Evolutionary conservation across 2,797 vertebrate genomes (phyloP), one percentile per base, ranked within the genome.

Genomic region (Parauchenoglanis punctatus): DNA sequence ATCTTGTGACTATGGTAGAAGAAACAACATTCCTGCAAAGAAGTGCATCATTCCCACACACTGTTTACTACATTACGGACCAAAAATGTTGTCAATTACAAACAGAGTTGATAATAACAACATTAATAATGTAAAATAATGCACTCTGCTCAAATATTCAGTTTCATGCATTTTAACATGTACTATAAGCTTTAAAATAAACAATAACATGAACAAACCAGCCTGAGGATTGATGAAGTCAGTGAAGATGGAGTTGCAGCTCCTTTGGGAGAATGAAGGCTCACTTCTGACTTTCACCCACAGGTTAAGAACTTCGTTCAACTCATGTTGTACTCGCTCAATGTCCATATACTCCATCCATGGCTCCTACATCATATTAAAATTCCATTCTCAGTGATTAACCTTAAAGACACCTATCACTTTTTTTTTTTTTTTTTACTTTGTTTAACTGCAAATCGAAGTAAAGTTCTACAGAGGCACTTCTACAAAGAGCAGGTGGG

Each of bases 291-390:
- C 93, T 89, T 96, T 97, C 40, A 93, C 94, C 98, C 98, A 99
- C 85, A 96, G 91, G 87, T 95, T 95, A 65, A 97, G 84, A 2
- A 96, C 93, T 92, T 99, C 97, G 89, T 92, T 96, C 92, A 96
- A 94, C 86, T 99, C 98, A n/a, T 97, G 95, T 78, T 95, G 96
- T 77, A 99, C 86, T 59, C 97, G 97, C 89, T 99, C 97, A 91
- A 96, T 95, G 85, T 99, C 98, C 91, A 99, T 88, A 89, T 94
- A 99, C 88, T 99, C 98, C 90, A 98, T 94, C 98, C 98, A 99
- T 83, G 98, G 93, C 88, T 97, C 97, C 99, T 99, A 86, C 10
- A 87, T 61, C 72, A 77, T 28, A 80, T 58, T 44, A 28, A 75
- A 46, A 58, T 8, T n/a, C 54, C 20, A 59, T 23, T 61, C 58